phyloP scores from a whole-genome alignment of 2,113 vertebrate genomes.

The Acrocephalus arundinaceus region DNA sequence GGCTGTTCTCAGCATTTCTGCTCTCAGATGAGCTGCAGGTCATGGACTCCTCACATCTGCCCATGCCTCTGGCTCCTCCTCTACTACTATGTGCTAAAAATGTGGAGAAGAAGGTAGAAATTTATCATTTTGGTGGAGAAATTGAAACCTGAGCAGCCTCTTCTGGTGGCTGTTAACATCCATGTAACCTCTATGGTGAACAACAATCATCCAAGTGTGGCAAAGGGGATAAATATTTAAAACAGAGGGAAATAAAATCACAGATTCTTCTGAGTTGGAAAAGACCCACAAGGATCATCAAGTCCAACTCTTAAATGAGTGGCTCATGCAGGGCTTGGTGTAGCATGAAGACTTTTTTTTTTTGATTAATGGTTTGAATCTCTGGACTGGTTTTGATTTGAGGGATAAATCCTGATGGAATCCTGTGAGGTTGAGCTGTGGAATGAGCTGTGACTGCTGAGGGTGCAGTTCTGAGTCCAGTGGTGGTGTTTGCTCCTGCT shows the following conservation, averaged over 20 bases:
- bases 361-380: background rate
- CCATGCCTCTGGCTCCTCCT: background rate
- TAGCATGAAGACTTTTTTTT: background rate
- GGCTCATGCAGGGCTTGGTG: background rate
- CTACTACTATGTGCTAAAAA: background rate
- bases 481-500: background rate
- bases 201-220: rapidly evolving
- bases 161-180: background rate
- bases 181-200: rapidly evolving
- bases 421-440: rapidly evolving
- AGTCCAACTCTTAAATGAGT: background rate
- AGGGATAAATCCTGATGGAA: background rate
- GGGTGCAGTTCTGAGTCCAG: background rate
- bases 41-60: rapidly evolving
- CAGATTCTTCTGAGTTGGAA: background rate
- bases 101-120: background rate
- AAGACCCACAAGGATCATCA: background rate
- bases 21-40: background rate
- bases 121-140: background rate
- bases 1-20: background rate
- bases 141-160: background rate
- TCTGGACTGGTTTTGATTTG: background rate
- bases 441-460: background rate
- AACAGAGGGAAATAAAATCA: background rate
- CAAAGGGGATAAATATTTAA: background rate